A percentile compares a stretch with the other conserved stretches of the same genome.
These are phyloP conservation scores for Lophius americanus DNA, from an alignment of 2,797 vertebrate genomes.

Conservation along the genomic window DNA sequence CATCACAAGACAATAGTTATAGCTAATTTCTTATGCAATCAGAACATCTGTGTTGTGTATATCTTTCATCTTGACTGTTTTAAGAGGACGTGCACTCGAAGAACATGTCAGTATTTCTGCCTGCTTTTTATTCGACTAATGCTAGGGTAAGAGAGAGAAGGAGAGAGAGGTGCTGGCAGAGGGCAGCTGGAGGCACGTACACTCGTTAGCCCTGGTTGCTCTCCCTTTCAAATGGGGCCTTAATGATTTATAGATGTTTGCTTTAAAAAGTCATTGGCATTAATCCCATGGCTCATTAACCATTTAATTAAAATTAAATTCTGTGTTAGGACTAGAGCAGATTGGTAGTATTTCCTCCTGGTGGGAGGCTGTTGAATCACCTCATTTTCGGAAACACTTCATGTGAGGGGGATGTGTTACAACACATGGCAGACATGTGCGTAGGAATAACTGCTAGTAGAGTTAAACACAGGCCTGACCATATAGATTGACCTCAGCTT, in stretches of 20 bases:
- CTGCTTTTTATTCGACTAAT: slow-evolving; percentile 44
- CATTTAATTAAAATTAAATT: slow-evolving; percentile 91
- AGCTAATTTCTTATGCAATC: slow-evolving; percentile 8
- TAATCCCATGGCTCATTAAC: slow-evolving; percentile 90
- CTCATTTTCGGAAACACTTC: slow-evolving; percentile 77
- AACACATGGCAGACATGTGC: slow-evolving; percentile 56
- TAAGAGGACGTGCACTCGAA: slow-evolving; percentile 31
- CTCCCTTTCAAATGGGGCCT: slow-evolving; percentile 80
- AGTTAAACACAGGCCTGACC: slow-evolving; percentile 26
- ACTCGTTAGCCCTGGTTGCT: slow-evolving; percentile 69
- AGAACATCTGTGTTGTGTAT: not conserved
- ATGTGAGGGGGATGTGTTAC: slow-evolving; percentile 65
- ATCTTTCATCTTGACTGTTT: slow-evolving; percentile 13
- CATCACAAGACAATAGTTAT: not conserved
- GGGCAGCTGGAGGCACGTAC: slow-evolving; percentile 75
- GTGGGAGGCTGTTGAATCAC: slow-evolving; percentile 80
- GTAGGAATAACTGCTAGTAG: slow-evolving; percentile 32
- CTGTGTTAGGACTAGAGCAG: slow-evolving; percentile 84
- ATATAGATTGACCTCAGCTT: slow-evolving; percentile 14
- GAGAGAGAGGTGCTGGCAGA: slow-evolving; percentile 28
- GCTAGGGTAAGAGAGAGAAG: slow-evolving; percentile 21
- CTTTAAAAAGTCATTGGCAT: slow-evolving; percentile 90
- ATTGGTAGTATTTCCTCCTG: slow-evolving; percentile 83
- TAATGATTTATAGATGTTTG: slow-evolving; percentile 90
- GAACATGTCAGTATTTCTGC: slow-evolving; percentile 33